phyloP scores from a whole-genome alignment of 2,888 invertebrate species.

The Drosophila setosimentum region DNA sequence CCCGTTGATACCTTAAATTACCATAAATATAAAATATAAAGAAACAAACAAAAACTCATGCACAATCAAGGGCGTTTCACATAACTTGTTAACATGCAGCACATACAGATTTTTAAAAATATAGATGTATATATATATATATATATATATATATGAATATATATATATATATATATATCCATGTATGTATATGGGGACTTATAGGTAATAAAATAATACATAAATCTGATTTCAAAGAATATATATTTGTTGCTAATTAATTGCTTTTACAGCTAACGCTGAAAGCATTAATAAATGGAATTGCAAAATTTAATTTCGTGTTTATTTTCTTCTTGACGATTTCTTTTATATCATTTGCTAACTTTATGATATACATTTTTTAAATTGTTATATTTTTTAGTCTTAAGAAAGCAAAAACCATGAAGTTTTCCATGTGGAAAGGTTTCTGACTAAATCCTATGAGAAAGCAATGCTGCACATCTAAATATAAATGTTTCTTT shows the following conservation, averaged over 20 bases:
- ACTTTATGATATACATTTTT: background rate
- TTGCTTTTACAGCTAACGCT: background rate
- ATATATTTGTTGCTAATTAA: background rate
- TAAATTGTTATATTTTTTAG: background rate
- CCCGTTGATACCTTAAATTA: slow-evolving; percentile 62
- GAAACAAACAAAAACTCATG: slow-evolving; percentile 28
- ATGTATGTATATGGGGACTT: background rate
- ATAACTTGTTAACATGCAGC: slow-evolving; percentile 1
- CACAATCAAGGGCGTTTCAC: slow-evolving; percentile 20
- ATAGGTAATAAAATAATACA: slow-evolving; percentile 4
- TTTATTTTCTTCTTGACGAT: background rate
- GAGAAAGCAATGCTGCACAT: background rate
- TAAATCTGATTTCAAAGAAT: slow-evolving; percentile 8
- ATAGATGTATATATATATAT: background rate
- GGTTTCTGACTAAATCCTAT: background rate
- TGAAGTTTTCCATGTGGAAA: background rate
- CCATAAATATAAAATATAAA: slow-evolving; percentile 35
- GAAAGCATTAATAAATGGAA: background rate
- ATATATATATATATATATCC: background rate
- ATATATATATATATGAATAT: background rate
- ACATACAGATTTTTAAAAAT: background rate
- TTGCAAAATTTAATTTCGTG: background rate
- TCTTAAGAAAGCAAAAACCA: background rate
- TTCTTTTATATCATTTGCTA: background rate
- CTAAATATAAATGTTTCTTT: background rate